Conservation (phyloP, 2,797 vertebrate species). For the Megaceryle alcyon region DNA sequence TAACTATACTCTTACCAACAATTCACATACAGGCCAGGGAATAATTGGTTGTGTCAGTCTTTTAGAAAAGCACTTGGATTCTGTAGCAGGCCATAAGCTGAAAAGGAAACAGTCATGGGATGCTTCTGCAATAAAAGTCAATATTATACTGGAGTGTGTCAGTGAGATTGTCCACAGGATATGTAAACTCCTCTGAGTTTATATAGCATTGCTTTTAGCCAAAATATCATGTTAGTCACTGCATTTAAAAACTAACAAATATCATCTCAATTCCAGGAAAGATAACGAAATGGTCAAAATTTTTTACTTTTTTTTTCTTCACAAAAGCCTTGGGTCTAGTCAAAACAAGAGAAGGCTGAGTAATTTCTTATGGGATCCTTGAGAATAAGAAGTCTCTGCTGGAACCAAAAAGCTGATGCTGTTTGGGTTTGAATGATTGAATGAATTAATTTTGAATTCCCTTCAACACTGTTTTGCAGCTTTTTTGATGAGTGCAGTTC, state of each 20-base stretch:
- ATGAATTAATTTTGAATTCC: not conserved
- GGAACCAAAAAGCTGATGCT: not conserved
- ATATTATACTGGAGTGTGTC: not conserved
- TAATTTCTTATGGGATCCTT: not conserved
- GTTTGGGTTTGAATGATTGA: not conserved
- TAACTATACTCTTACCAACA: not conserved
- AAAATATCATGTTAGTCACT: not conserved
- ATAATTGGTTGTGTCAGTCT: not conserved
- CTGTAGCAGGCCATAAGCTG: not conserved
- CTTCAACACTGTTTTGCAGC: not conserved
- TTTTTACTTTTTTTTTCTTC: not conserved
- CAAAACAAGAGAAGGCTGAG: not conserved
- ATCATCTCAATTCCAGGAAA: not conserved
- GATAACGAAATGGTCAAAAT: not conserved
- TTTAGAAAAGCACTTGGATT: not conserved
- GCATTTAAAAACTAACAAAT: not conserved
- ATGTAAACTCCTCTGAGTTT: not conserved
- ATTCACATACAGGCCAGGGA: not conserved
- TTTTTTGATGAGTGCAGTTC: not conserved
- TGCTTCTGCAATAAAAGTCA: slow-evolving; percentile 4
- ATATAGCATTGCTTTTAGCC: not conserved
- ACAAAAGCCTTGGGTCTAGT: not conserved
- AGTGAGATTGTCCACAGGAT: not conserved
- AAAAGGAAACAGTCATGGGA: not conserved
- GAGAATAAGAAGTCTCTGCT: not conserved